A percentile compares a stretch with the other conserved stretches of the same genome.
These are phyloP conservation scores for Meiosimyza decipiens DNA, from an alignment of 2,888 invertebrate genomes.

Conservation along the genomic window DNA sequence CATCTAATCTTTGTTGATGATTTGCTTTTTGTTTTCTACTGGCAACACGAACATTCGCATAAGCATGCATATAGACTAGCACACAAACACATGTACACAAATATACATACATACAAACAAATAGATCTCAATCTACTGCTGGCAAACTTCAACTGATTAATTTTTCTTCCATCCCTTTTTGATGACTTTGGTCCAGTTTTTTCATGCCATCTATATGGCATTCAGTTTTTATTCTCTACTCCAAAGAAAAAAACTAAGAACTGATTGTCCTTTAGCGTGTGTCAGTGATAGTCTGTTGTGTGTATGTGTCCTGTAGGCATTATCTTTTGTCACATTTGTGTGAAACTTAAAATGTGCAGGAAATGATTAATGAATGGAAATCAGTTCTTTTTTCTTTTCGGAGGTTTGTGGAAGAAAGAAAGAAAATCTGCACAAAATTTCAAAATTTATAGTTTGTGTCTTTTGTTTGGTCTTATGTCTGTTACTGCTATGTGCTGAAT, in stretches of 20 bases:
- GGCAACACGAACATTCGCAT: background rate
- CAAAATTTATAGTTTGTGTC: slow-evolving; percentile 25
- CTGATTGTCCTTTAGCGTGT: background rate
- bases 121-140: slow-evolving; percentile 20
- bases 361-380: slow-evolving; percentile 30
- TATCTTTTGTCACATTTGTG: slow-evolving; percentile 34
- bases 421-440: slow-evolving; percentile 42
- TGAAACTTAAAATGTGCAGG: slow-evolving; percentile 28
- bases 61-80: background rate
- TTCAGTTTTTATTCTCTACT: background rate
- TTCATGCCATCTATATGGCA: background rate
- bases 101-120: background rate
- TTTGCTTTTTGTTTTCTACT: slow-evolving; percentile 17
- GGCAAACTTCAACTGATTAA: slow-evolving; percentile 22
- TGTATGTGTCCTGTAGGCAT: slow-evolving; percentile 26
- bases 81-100: background rate
- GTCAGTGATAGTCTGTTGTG: slow-evolving; percentile 15
- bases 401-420: too few species aligned
- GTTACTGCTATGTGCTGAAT: too few species aligned
- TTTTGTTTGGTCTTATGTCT: slow-evolving; percentile 2
- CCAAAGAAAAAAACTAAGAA: background rate
- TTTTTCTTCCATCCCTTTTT: slow-evolving; percentile 14
- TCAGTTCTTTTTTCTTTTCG: background rate
- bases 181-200: slow-evolving; percentile 20
- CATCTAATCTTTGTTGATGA: slow-evolving; percentile 23